phyloP scores from a whole-genome alignment of 2,797 vertebrate species.

The Sebastes minor region DNA sequence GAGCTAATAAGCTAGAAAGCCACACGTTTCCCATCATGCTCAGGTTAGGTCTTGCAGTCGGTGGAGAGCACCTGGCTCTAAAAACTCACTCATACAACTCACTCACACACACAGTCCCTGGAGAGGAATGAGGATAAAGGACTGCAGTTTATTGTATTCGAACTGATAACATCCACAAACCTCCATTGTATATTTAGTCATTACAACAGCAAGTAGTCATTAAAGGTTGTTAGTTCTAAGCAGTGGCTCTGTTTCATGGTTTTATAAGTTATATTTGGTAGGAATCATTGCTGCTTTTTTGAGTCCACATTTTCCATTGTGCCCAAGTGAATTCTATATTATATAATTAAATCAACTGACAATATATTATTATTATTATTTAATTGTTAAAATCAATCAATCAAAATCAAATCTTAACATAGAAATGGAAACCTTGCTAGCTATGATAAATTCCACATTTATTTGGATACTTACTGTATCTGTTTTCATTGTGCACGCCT shows the following conservation, averaged over 20 bases:
- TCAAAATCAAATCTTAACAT: neutral
- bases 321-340: neutral
- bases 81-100: too few relatives aligned
- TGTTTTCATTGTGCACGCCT: constrained; percentile 91
- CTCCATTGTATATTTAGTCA: neutral
- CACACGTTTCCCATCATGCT: neutral
- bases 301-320: neutral
- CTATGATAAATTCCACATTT: neutral
- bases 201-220: neutral
- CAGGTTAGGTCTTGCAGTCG: neutral
- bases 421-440: neutral
- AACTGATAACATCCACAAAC: neutral
- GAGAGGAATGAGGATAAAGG: neutral
- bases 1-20: neutral
- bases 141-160: too few relatives aligned
- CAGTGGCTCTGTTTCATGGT: too few relatives aligned
- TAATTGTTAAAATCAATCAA: neutral
- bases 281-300: neutral
- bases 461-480: constrained; percentile 88
- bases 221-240: too few relatives aligned
- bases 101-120: too few relatives aligned
- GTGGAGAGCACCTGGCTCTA: neutral
- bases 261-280: too few relatives aligned
- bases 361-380: neutral
- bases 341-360: neutral